These are phyloP conservation scores for Rousettus madagascariensis DNA, from an alignment of 2,797 vertebrate species.

Conservation along the genomic window DNA sequence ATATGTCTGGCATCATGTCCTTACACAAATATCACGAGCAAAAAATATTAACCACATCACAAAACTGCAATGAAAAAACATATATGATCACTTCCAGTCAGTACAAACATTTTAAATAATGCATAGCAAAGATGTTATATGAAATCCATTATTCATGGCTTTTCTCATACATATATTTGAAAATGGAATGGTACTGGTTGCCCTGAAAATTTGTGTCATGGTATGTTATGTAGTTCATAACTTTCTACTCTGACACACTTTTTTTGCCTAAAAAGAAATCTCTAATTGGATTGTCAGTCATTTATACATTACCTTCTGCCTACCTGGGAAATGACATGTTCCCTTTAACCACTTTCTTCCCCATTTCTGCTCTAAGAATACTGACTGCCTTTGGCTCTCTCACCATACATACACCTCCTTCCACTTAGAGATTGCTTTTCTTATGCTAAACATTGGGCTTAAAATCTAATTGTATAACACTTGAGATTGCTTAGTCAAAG, in stretches of 20 bases:
- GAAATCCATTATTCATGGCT: constrained; percentile 80
- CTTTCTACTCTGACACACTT: constrained; percentile 58
- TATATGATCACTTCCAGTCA: constrained; percentile 72
- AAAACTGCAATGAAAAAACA: constrained; percentile 62
- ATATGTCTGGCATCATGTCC: background rate
- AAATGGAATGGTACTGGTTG: constrained; percentile 67
- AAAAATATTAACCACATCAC: constrained; percentile 67
- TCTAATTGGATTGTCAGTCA: constrained; percentile 62
- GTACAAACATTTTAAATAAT: constrained; percentile 80
- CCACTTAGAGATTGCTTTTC: background rate
- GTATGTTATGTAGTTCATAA: constrained; percentile 52
- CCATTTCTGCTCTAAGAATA: background rate
- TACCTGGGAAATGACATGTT: background rate
- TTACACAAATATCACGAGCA: constrained; percentile 50
- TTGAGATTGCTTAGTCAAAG: background rate
- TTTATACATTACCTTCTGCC: constrained; percentile 22
- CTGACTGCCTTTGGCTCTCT: background rate
- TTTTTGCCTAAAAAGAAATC: constrained; percentile 61
- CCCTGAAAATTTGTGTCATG: constrained; percentile 66
- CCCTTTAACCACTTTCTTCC: constrained; percentile 4
- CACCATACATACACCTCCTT: background rate
- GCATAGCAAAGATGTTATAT: constrained; percentile 73
- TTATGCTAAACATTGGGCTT: background rate
- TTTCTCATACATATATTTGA: constrained; percentile 72
- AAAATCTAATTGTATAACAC: background rate